Evolutionary conservation across 2,797 vertebrate genomes (phyloP), one percentile per base, ranked within the genome.

Genomic region (Cryptoblepharus egeriae): DNA sequence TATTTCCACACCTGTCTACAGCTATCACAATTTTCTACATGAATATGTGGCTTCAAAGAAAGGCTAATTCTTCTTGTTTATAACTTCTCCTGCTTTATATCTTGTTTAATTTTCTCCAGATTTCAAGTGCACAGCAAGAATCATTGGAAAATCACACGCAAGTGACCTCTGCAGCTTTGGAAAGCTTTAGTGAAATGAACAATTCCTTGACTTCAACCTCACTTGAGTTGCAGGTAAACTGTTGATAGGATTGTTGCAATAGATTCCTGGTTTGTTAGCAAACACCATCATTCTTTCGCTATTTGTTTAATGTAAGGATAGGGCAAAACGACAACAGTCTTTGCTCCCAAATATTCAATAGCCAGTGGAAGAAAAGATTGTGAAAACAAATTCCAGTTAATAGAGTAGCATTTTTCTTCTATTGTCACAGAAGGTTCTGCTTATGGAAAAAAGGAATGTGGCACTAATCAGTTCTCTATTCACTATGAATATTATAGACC

Each of bases 171-270:
- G 89, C 95, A 35, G 98, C 97, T 81, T 96, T 99, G 96, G 97
- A 99, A 22, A 98, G 95, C 92, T 97, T 98, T 84, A 97, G 97
- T 88, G 95, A 97, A 92, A 97, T 98, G 97, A 99, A 98, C 95
- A 97, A 93, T 80, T 97, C 97, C 5, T 95, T 99, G 82, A 97
- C 97, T 49, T 94, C 97, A 8, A 93, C 97, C 87, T 99, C 98
- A 92, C 94, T 99, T 61, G 94, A 95, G 92, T 92, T 99, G 90
- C 99, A 99, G 98, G 99, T 97, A 95, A 69, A 79, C 90, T 83
- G 32, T 69, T 85, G 84, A 85, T 9, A 90, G 85, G 70, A 83
- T 77, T 79, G 87, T 80, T 57, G 79, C 89, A 89, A 89, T 87
- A 79, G 64, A 75, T 72, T 85, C 80, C 67, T 78, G 42, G 63